Evolutionary conservation across 1,140 invertebrate species (phyloP).

Genomic region (Bactericera cockerelli): DNA sequence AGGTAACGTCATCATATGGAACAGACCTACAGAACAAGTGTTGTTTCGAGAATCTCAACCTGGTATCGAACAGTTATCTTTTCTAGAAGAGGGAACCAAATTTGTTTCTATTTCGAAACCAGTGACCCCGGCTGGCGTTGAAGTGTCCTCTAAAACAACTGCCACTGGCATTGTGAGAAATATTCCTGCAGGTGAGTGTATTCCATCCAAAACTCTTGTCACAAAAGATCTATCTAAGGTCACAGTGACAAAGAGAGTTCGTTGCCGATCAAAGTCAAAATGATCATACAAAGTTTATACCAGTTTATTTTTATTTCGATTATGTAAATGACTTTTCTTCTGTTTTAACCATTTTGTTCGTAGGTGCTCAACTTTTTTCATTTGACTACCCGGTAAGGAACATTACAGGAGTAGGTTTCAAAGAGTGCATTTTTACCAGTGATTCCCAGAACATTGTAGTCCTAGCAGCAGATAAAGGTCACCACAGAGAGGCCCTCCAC

Average conservation of each 20-base stretch:
- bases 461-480: conserved; percentile 59
- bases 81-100: conserved; percentile 67
- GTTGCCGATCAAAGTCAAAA: no score
- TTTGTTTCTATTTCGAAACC: conserved; percentile 69
- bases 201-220: no score
- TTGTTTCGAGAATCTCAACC: conserved; percentile 70
- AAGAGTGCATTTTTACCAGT: conserved; percentile 57
- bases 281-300: no score
- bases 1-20: conserved; percentile 84
- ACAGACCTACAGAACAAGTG: conserved; percentile 65
- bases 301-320: no score
- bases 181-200: conserved; percentile 41
- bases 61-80: conserved; percentile 67
- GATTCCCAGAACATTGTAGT: conserved; percentile 64
- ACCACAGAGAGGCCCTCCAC: conserved; percentile 61
- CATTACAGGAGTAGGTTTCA: conserved; percentile 45
- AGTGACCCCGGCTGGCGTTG: conserved; percentile 30
- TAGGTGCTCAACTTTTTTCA: conserved; percentile 54
- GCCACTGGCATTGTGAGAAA: conserved; percentile 47
- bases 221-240: no score
- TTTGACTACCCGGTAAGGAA: conserved; percentile 62
- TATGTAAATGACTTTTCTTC: no score
- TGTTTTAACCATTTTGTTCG: conserved; percentile 36
- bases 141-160: conserved; percentile 39
- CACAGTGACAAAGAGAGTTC: no score